phyloP scores from a whole-genome alignment of 2,888 invertebrate genomes.

The Cantharis lateralis region DNA sequence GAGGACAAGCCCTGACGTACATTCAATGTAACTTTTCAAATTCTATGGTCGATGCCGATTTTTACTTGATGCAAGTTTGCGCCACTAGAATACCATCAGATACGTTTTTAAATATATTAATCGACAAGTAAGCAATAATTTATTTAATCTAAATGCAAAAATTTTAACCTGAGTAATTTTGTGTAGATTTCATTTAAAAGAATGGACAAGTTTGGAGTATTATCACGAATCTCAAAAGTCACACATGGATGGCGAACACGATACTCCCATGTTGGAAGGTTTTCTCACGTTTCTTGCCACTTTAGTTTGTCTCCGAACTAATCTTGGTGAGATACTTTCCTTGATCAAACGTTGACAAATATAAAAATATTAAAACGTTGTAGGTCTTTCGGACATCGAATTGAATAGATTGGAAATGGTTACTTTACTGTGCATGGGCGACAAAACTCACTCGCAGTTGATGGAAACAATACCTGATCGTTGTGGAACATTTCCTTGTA shows the following conservation, averaged over 20 bases:
- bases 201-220: slow-evolving; percentile 81
- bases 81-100: slow-evolving; percentile 86
- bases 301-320: slow-evolving; percentile 84
- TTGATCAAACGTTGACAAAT: neutral
- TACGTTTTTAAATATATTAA: slow-evolving; percentile 81
- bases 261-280: slow-evolving; percentile 90
- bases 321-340: slow-evolving; percentile 66
- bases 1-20: slow-evolving; percentile 99
- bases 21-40: slow-evolving; percentile 99
- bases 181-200: slow-evolving; percentile 80
- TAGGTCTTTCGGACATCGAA: slow-evolving; percentile 66
- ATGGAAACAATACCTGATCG: slow-evolving; percentile 95
- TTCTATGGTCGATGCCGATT: slow-evolving; percentile 97
- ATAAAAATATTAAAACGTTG: neutral
- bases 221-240: slow-evolving; percentile 66
- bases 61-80: slow-evolving; percentile 93
- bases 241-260: slow-evolving; percentile 76
- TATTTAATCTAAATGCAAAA: neutral
- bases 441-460: slow-evolving; percentile 94
- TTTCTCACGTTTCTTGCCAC: slow-evolving; percentile 90
- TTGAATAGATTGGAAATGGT: slow-evolving; percentile 86
- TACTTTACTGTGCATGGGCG: slow-evolving; percentile 88
- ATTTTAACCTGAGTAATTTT: neutral
- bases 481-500: slow-evolving; percentile 87
- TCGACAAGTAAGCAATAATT: slow-evolving; percentile 76